Percentiles rank a stretch among this genome's conserved stretches.
Conservation (phyloP, 2,797 vertebrate genomes). For the Nasua narica region DNA sequence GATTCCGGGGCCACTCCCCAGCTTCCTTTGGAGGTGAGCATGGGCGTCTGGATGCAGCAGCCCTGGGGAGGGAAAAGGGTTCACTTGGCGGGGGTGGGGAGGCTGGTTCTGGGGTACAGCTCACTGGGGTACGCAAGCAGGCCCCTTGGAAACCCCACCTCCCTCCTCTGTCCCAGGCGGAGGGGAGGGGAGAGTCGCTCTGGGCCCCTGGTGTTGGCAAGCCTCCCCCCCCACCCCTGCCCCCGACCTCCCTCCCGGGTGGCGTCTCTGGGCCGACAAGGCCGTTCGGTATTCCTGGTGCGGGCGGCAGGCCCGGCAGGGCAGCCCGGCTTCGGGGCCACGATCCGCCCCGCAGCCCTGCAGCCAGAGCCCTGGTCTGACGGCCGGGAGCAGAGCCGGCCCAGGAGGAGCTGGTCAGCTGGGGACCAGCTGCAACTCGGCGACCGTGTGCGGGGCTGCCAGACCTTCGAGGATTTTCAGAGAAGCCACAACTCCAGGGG, state of each 20-base stretch:
- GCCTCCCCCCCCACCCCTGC: too few relatives aligned
- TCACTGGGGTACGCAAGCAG: not conserved
- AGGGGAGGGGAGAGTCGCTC: not conserved
- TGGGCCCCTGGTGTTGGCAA: not conserved
- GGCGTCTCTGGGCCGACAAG: not conserved
- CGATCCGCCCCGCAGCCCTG: not conserved
- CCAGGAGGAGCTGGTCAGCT: not conserved
- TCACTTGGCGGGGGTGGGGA: not conserved
- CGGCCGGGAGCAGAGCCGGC: not conserved
- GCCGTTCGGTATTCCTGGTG: accelerated
- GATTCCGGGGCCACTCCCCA: not conserved
- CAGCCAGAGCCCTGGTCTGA: not conserved
- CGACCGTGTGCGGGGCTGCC: accelerated
- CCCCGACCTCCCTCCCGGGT: accelerated
- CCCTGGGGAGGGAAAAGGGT: not conserved
- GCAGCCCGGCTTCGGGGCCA: not conserved
- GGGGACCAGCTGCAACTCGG: not conserved
- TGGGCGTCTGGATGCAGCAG: not conserved
- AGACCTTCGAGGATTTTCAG: not conserved
- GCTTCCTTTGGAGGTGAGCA: not conserved
- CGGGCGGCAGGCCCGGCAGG: accelerated
- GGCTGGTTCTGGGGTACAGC: not conserved
- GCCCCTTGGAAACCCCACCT: not conserved
- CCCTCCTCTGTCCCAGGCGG: not conserved
- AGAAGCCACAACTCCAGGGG: not conserved